A percentile compares a stretch with the other conserved stretches of the same genome.
Conservation (phyloP, 1,140 invertebrate species). For the Vollenhovia emeryi region DNA sequence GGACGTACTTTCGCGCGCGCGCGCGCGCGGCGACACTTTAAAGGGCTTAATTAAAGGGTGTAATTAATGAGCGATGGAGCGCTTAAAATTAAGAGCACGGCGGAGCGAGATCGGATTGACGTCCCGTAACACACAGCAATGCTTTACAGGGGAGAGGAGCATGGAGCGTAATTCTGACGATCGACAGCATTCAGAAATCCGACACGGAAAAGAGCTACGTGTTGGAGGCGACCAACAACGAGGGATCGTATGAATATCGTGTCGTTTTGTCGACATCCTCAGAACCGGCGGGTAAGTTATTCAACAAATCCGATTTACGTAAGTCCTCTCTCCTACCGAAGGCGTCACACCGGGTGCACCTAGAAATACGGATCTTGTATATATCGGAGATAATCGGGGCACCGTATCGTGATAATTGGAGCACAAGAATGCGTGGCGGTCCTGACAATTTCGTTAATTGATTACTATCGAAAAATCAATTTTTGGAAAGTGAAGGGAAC, state of each 20-base stretch:
- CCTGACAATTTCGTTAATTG: not conserved
- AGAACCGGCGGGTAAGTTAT: conserved; percentile 88
- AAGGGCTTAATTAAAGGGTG: conserved; percentile 31
- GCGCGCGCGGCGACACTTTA: conserved; percentile 1
- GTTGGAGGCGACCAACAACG: conserved; percentile 88
- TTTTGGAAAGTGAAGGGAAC: no score
- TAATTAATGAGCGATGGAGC: conserved; percentile 37
- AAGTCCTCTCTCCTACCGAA: conserved; percentile 23
- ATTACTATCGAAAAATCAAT: no score
- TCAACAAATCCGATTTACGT: conserved; percentile 17
- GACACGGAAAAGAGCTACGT: conserved; percentile 90
- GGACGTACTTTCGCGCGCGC: not conserved
- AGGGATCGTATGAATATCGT: conserved; percentile 87
- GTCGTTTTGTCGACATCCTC: conserved; percentile 90
- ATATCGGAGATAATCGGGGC: conserved; percentile 8
- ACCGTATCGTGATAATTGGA: not conserved
- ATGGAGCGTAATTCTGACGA: conserved; percentile 88
- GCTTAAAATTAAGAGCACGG: conserved; percentile 23
- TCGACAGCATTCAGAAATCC: conserved; percentile 89
- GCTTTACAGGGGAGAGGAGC: conserved; percentile 86
- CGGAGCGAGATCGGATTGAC: conserved; percentile 3
- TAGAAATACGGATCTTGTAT: conserved; percentile 25
- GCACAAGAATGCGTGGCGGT: not conserved
- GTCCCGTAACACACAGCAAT: not conserved
- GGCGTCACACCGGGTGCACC: conserved; percentile 8